Evolutionary conservation across 2,888 invertebrate species (phyloP).

Genomic region (Buathra laborator): DNA sequence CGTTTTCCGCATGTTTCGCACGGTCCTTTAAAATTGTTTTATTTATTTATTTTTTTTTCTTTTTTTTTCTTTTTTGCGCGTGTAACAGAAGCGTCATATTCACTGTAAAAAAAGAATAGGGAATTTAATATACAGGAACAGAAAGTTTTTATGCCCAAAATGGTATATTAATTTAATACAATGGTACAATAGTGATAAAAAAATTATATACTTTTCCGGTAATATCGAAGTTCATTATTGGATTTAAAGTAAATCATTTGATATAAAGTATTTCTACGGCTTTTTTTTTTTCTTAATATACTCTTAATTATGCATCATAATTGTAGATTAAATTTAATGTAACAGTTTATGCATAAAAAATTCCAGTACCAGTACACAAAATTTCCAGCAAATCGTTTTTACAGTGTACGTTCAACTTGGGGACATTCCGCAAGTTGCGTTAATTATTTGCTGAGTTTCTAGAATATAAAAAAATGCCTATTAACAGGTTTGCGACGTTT

Average conservation of each 20-base stretch:
- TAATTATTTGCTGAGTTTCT: conserved; percentile 22
- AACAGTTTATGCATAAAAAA: background rate
- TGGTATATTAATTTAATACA: background rate
- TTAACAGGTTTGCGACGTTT: conserved; percentile 60
- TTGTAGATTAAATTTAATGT: background rate
- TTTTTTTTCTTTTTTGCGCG: conserved; percentile 18
- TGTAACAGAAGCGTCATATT: background rate
- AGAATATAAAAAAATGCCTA: conserved; percentile 39
- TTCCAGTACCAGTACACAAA: background rate
- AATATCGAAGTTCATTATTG: no score
- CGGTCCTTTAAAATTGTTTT: conserved; percentile 63
- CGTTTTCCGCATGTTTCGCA: conserved; percentile 77
- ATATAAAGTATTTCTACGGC: no score
- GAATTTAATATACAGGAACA: background rate
- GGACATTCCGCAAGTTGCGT: conserved; percentile 24
- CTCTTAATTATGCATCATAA: no score
- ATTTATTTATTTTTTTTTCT: conserved; percentile 54
- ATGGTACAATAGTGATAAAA: background rate
- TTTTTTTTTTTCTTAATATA: no score
- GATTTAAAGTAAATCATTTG: no score
- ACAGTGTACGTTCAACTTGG: conserved; percentile 10
- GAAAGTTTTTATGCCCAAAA: background rate
- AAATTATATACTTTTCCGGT: no score
- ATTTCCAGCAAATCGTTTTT: background rate
- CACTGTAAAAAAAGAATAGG: no score